Conservation (phyloP, 2,888 invertebrate species). For the Melinopterus prodromus region DNA sequence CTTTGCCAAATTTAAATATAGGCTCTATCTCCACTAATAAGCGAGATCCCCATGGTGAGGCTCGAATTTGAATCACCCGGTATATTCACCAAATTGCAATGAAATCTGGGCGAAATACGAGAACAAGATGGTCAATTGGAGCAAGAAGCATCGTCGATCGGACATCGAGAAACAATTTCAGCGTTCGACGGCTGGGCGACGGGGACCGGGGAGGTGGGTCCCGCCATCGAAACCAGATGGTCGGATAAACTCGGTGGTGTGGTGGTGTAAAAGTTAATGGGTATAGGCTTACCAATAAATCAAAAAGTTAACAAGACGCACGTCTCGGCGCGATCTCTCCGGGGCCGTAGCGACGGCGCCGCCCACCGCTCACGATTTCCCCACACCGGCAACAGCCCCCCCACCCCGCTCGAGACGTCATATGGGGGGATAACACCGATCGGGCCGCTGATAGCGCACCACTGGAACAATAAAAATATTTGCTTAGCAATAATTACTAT, state of each 20-base stretch:
- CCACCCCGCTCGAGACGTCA: slow-evolving; percentile 51
- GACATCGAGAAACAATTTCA: slow-evolving; percentile 34
- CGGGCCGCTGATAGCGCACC: slow-evolving; percentile 40
- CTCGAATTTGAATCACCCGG: no score
- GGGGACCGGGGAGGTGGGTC: neutral
- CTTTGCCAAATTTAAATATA: no score
- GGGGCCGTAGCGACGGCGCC: slow-evolving; percentile 49
- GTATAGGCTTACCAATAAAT: slow-evolving; percentile 53
- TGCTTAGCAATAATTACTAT: slow-evolving; percentile 57
- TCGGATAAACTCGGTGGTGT: slow-evolving; percentile 32
- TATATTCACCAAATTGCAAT: neutral
- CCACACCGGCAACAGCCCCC: slow-evolving; percentile 41
- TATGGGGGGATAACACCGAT: slow-evolving; percentile 55
- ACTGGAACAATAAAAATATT: slow-evolving; percentile 59
- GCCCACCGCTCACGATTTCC: slow-evolving; percentile 58
- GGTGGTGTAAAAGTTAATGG: slow-evolving; percentile 38
- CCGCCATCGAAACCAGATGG: slow-evolving; percentile 12
- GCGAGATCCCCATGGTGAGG: no score
- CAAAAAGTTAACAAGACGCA: slow-evolving; percentile 60
- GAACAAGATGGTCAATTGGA: neutral
- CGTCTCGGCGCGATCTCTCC: slow-evolving; percentile 39
- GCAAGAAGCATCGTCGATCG: slow-evolving; percentile 5
- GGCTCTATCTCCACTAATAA: no score
- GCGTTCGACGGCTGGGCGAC: neutral
- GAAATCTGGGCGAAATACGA: neutral